Conservation (phyloP, 2,113 vertebrate species). For the Callipepla californica region DNA sequence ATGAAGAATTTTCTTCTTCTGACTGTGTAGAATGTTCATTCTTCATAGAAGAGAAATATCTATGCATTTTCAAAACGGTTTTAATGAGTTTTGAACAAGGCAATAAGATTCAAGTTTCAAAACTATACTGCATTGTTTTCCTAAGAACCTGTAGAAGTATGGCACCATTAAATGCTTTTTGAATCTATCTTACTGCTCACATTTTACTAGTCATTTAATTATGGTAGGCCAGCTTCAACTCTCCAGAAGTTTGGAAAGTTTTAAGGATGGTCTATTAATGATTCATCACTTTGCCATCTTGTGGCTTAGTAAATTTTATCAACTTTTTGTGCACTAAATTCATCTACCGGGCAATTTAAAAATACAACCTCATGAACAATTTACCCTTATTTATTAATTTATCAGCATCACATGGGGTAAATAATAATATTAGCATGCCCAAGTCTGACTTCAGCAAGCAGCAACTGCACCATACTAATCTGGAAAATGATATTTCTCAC, state of each 20-base stretch:
- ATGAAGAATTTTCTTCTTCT: background rate
- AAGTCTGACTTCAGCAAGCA: background rate
- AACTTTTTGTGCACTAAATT: slow-evolving; percentile 3
- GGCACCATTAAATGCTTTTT: background rate
- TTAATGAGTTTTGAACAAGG: background rate
- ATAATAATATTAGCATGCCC: background rate
- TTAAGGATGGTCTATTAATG: slow-evolving; percentile 16
- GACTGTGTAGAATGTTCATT: background rate
- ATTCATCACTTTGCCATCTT: slow-evolving; percentile 23
- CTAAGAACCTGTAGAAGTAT: background rate
- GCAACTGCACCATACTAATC: background rate
- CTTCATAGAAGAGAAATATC: background rate
- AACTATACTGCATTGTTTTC: background rate
- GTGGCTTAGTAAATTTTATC: slow-evolving; percentile 24
- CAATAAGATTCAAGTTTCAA: background rate
- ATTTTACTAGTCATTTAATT: slow-evolving; percentile 28
- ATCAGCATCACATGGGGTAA: background rate
- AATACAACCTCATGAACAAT: background rate
- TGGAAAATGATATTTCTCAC: background rate
- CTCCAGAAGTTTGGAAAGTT: background rate
- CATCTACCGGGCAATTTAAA: slow-evolving; percentile 19
- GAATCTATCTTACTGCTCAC: background rate
- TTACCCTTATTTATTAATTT: slow-evolving; percentile 22
- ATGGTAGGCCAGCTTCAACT: background rate
- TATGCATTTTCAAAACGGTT: background rate